A percentile compares a stretch with the other conserved stretches of the same genome.
phyloP scores from a whole-genome alignment of 1,140 invertebrate genomes.

The Tetramorium alpestre region DNA sequence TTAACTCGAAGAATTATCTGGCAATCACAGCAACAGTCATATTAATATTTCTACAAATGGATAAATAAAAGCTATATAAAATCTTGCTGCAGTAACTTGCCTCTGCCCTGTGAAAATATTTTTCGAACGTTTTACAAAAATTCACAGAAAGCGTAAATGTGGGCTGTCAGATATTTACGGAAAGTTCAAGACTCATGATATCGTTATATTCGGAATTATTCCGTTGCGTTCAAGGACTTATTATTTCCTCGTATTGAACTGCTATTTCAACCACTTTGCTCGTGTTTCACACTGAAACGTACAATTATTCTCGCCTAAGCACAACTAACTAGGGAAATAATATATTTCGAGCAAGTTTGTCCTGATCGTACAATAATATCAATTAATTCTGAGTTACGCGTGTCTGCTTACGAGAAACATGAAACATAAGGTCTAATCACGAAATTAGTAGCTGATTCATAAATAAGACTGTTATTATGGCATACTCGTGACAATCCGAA shows the following conservation, averaged over 20 bases:
- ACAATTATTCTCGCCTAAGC: constrained; percentile 36
- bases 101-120: constrained; percentile 20
- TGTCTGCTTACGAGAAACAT: background rate
- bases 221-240: constrained; percentile 17
- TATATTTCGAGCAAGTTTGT: constrained; percentile 3
- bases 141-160: constrained; percentile 11
- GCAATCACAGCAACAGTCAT: constrained; percentile 17
- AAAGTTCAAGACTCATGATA: constrained; percentile 19
- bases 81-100: constrained; percentile 34
- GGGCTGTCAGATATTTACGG: background rate
- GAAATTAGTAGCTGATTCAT: constrained; percentile 7
- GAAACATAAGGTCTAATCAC: constrained; percentile 29
- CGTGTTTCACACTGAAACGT: constrained; percentile 32
- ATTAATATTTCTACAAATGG: constrained; percentile 29
- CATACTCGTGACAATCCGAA: background rate
- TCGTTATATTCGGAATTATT: constrained; percentile 18
- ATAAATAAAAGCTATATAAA: background rate
- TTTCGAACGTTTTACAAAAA: constrained; percentile 29
- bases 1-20: constrained; percentile 6
- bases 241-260: background rate
- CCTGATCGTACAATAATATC: background rate
- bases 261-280: constrained; percentile 30
- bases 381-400: background rate
- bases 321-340: background rate
- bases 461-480: constrained; percentile 6